Evolutionary conservation across 2,888 invertebrate genomes (phyloP).

Genomic region (Rhyacophila evoluta): DNA sequence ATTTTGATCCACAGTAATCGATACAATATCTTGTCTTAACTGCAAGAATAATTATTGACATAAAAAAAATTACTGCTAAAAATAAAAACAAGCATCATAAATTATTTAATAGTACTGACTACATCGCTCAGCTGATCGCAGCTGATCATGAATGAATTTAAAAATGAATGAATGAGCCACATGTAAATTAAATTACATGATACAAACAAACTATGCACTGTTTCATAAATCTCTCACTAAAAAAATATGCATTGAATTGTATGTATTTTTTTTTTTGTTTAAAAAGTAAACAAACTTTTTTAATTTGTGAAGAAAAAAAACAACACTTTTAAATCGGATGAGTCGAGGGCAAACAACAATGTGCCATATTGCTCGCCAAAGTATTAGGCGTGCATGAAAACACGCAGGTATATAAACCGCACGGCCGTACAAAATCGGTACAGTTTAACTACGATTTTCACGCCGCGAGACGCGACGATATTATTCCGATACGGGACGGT

Average conservation of each 20-base stretch:
- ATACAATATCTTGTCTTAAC: no score
- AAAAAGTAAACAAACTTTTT: background rate
- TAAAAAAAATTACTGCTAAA: no score
- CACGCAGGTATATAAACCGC: background rate
- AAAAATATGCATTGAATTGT: background rate
- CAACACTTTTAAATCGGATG: background rate
- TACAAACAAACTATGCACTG: no score
- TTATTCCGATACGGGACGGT: constrained; percentile 15
- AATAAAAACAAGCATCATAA: no score
- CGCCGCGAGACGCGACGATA: background rate
- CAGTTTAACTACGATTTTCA: background rate
- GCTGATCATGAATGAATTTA: no score
- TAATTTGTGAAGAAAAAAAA: background rate
- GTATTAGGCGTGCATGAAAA: constrained; percentile 5
- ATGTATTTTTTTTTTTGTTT: background rate
- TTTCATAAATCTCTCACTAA: no score
- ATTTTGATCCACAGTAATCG: no score
- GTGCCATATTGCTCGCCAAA: constrained; percentile 22
- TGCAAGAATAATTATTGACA: no score
- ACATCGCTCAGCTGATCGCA: no score
- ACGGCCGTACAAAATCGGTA: constrained; percentile 1
- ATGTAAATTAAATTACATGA: no score
- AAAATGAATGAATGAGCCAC: no score
- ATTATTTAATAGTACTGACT: no score
- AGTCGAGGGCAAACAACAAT: constrained; percentile 8